Conservation (phyloP, 2,113 vertebrate species). For the Misgurnus mizolepis region DNA sequence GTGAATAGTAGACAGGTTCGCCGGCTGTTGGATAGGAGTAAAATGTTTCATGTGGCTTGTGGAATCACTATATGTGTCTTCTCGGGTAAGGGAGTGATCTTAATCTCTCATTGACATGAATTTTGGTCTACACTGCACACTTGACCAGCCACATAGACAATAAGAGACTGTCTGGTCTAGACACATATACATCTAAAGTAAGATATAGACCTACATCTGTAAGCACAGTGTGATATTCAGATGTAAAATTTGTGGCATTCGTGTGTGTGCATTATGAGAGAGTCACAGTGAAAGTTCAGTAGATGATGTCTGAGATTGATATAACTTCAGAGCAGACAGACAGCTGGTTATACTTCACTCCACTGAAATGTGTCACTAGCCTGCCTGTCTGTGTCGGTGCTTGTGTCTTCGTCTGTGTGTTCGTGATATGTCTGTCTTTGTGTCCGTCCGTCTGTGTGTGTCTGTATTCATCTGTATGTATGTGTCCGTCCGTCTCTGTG, state of each 20-base stretch:
- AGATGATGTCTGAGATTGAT: too few relatives aligned
- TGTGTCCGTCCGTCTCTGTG: neutral
- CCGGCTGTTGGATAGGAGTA: conserved; percentile 83
- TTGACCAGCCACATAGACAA: neutral
- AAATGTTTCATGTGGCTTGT: conserved; percentile 82
- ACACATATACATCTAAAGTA: neutral
- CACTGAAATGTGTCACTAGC: neutral
- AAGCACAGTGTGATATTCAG: neutral
- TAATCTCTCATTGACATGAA: neutral
- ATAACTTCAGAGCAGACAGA: neutral
- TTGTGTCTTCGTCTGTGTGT: neutral
- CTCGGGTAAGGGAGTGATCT: conserved; percentile 72
- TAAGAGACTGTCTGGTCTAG: too few relatives aligned
- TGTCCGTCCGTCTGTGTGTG: neutral
- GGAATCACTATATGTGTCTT: conserved; percentile 82
- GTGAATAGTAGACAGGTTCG: conserved; percentile 78
- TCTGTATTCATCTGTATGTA: neutral
- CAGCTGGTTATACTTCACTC: neutral
- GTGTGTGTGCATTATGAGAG: neutral
- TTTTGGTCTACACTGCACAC: neutral
- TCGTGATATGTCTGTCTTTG: neutral
- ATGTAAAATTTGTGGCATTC: neutral
- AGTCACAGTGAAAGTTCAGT: neutral
- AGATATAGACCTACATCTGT: neutral
- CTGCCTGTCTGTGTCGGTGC: neutral